A percentile compares a stretch with the other conserved stretches of the same genome.
Conservation (phyloP, 2,797 vertebrate genomes). For the Danio choprae region DNA sequence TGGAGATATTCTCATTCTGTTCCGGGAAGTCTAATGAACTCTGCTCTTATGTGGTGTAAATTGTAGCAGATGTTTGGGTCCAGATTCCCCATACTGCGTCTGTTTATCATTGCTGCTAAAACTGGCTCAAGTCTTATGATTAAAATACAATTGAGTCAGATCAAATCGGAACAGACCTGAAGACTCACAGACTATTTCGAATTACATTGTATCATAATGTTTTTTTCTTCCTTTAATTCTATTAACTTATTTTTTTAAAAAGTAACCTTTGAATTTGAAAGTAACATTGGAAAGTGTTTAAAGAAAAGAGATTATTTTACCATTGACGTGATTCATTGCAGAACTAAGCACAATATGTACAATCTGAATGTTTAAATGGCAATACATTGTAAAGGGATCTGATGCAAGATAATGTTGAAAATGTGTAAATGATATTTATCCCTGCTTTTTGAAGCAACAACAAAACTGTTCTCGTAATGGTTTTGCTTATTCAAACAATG, state of each 20-base stretch:
- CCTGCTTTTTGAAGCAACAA: conserved; percentile 52
- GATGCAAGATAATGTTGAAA: conserved; percentile 54
- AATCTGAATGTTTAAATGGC: conserved; percentile 69
- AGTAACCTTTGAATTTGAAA: conserved; percentile 64
- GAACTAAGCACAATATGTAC: conserved; percentile 74
- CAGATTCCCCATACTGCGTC: conserved; percentile 39
- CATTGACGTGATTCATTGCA: conserved; percentile 63
- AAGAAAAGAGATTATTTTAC: conserved; percentile 62
- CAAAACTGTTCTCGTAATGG: conserved; percentile 37
- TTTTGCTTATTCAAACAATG: conserved; percentile 38
- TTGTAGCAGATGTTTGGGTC: conserved; percentile 21
- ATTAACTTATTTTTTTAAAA: conserved; percentile 67
- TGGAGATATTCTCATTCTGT: conserved; percentile 3
- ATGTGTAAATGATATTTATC: conserved; percentile 60
- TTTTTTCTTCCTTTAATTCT: conserved; percentile 58
- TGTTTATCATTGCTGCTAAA: conserved; percentile 38
- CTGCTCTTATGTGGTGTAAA: conserved; percentile 4
- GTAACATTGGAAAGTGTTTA: conserved; percentile 64
- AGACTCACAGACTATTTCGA: conserved; percentile 34
- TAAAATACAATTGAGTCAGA: conserved; percentile 36
- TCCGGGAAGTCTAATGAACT: conserved; percentile 11
- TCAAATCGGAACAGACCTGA: conserved; percentile 19
- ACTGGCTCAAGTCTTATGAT: conserved; percentile 51
- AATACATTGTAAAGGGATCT: conserved; percentile 67
- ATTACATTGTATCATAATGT: conserved; percentile 61